phyloP scores from a whole-genome alignment of 2,113 vertebrate genomes.

The Casuarius casuarius region DNA sequence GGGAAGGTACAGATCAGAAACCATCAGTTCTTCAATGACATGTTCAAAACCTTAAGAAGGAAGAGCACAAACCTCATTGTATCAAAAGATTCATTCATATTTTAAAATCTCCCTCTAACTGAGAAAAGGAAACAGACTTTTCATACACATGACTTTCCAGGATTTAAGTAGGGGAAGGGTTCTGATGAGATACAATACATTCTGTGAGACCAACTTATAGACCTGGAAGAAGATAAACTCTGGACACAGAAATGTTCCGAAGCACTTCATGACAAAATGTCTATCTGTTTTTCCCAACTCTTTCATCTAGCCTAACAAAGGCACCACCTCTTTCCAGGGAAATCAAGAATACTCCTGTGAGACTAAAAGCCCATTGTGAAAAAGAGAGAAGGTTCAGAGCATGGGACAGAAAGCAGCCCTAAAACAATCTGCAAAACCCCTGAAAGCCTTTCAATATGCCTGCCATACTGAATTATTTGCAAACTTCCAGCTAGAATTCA shows the following conservation, averaged over 20 bases:
- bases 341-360: not conserved
- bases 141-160: not conserved
- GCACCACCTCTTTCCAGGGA: not conserved
- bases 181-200: not conserved
- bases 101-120: not conserved
- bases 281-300: not conserved
- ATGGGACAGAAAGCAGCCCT: not conserved
- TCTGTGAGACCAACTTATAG: not conserved
- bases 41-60: not conserved
- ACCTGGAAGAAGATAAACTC: not conserved
- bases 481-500: not conserved
- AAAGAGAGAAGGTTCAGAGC: not conserved
- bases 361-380: rapidly evolving
- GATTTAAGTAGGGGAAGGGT: not conserved
- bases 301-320: not conserved
- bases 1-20: not conserved
- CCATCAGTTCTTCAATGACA: not conserved
- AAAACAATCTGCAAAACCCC: not conserved
- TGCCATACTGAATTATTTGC: not conserved
- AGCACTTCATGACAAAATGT: not conserved
- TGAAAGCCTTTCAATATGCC: not conserved
- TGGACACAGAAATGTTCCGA: not conserved
- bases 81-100: not conserved
- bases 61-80: not conserved
- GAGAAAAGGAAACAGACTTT: not conserved